Base-by-base conservation (phyloP, 2,797 vertebrate genomes). In the Oceanodroma leucorhoa region DNA sequence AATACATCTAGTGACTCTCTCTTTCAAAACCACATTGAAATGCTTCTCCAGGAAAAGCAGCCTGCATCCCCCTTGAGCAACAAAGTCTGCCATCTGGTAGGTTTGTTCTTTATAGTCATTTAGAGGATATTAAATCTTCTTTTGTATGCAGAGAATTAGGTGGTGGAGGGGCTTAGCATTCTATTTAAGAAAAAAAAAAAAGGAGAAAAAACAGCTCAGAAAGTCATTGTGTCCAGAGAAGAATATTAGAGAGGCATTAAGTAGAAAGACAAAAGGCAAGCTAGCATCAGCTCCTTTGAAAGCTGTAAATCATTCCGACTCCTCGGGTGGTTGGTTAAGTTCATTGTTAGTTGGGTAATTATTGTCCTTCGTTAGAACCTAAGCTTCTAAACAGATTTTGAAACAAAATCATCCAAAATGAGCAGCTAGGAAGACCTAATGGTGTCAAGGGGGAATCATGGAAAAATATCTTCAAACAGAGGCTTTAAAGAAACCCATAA, bases 231-330 rank as follows among this genome's bases (percentile, higher is more conserved):
- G 90, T 91, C 84, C 86, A 89, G 94, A 93, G 90, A 92, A 92
- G 82, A 89, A 91, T 91, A 95, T 96, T 95, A 96, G 54, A 85
- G 80, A 94, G 27, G 61, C 95, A 96, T 93, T 85, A 97, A 97
- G 87, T 40, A 66, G 75, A 84, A 96, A 96, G 92, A 96, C 90
- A 96, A 97, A 96, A 96, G 91, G 54, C 89, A 87, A 83, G 76
- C 92, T 86, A 95, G 60, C 94, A 90, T 94, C 94, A 96, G 87
- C 83, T 94, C 73, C 69, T 95, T 83, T 85, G 85, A 92, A 96
- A 94, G 87, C 70, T 75, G 43, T 93, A 97, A 97, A 97, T 94
- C 93, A 93, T 88, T 89, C 55, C 1, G 36, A 17, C 90, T 94
- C 76, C 83, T 93, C 23, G 50, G 72, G 93, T 92, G 93, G 83